Evolutionary conservation across 2,888 invertebrate genomes (phyloP).

Genomic region (Eudasyphora cyanicolor): DNA sequence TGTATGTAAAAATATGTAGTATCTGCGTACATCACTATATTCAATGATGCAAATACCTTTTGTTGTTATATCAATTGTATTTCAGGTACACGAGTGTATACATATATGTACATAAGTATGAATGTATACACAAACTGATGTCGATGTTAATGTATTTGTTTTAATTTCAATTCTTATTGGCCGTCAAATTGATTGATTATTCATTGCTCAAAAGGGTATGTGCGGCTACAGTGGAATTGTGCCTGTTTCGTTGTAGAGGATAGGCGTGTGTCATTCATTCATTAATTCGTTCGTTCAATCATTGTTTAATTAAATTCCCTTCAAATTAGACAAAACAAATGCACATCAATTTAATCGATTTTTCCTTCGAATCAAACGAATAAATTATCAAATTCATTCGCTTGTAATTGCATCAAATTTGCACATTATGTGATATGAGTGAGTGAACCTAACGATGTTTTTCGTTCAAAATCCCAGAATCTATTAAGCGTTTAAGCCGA

Average conservation of each 20-base stretch:
- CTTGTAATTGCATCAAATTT: not conserved
- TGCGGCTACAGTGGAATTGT: not conserved
- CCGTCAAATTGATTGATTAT: slow-evolving; percentile 57
- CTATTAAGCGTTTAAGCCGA: too few species aligned
- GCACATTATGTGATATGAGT: not conserved
- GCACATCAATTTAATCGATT: slow-evolving; percentile 41
- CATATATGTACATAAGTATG: not conserved
- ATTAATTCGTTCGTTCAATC: not conserved
- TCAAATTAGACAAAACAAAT: slow-evolving; percentile 50
- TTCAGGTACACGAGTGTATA: not conserved
- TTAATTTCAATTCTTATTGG: slow-evolving; percentile 53
- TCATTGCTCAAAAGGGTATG: not conserved
- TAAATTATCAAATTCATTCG: slow-evolving; percentile 10
- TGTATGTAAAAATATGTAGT: too few species aligned
- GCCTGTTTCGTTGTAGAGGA: not conserved
- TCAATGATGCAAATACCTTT: slow-evolving; percentile 27
- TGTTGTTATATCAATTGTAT: not conserved
- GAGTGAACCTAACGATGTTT: not conserved
- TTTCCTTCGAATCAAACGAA: slow-evolving; percentile 2
- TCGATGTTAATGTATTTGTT: slow-evolving; percentile 37
- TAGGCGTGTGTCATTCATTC: slow-evolving; percentile 1
- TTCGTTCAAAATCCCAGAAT: not conserved
- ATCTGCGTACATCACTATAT: too few species aligned
- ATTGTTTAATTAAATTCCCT: slow-evolving; percentile 45
- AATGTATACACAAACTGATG: not conserved